Evolutionary conservation across 2,113 vertebrate species (phyloP), one percentile per base, ranked within the genome.

Genomic region (Rhinopomastus cyanomelas): DNA sequence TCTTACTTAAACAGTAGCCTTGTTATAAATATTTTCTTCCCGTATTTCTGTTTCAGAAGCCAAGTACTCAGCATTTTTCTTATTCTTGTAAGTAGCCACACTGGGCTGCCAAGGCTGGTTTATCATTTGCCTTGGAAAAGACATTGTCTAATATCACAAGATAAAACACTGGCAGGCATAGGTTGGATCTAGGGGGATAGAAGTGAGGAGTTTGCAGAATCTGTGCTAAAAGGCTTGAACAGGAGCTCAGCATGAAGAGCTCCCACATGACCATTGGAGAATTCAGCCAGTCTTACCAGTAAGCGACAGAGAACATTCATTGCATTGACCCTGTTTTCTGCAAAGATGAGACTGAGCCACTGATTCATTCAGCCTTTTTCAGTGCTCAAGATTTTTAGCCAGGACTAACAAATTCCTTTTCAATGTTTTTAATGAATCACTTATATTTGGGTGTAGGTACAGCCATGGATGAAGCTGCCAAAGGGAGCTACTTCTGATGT

Each of bases 1-100:
- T 85, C 49, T 94, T 95, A 71, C 87, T 96, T 92, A 89, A 92
- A 94, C 84, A 93, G 92, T 94, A 95, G 94, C 81, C 80, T 90
- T 85, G 59, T 87, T 90, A 73, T 61, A 90, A 94, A 87, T 93
- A 87, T 89, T 93, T 90, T 96, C 81, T 93, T 87, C 89, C 92
- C 87, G 66, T 85, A 76, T 79, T 95, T 85, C 88, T 92, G 59
- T 85, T 82, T 82, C 81, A 46, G 25, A 85, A 93, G 79, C 72
- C 87, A 93, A 91, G 89, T 76, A 59, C 42, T 92, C 52, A 80
- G 23, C 85, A 74, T 94, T 92, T 92, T 59, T 90, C 71, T n/a
- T 76, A 46, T 25, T 84, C 55, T 92, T 5, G 0, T 61, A 52
- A 85, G 86, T 79, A 88, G 88, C 87, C 77, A 84, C 64, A 62